Conservation (phyloP, 2,888 invertebrate species). For the Cephus nigrinus region DNA sequence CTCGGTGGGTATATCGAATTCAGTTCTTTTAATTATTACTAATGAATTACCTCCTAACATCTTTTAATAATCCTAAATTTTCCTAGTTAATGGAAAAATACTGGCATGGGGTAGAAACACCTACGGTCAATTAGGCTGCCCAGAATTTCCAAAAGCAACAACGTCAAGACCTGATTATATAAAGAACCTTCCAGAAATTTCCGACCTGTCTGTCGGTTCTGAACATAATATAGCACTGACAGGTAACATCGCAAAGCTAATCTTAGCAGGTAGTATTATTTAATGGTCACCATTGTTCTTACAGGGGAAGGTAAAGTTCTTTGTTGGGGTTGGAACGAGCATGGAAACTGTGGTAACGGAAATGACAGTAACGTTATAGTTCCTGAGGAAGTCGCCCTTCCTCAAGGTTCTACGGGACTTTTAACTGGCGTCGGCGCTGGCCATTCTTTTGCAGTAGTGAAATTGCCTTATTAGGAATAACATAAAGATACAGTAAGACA, state of each 20-base stretch:
- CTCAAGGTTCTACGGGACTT: slow-evolving; percentile 30
- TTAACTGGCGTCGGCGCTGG: slow-evolving; percentile 62
- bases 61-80: slow-evolving; percentile 9
- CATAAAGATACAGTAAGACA: not conserved
- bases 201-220: slow-evolving; percentile 77
- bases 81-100: slow-evolving; percentile 74
- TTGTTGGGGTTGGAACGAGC: slow-evolving; percentile 93
- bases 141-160: slow-evolving; percentile 52
- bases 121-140: slow-evolving; percentile 80
- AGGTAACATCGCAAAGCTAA: slow-evolving; percentile 38
- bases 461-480: not conserved
- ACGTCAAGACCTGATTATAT: slow-evolving; percentile 33
- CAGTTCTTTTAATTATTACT: not conserved
- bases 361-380: slow-evolving; percentile 64
- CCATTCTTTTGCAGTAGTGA: slow-evolving; percentile 61
- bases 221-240: slow-evolving; percentile 81
- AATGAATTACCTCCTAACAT: not conserved
- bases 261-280: not conserved
- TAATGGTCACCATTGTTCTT: not conserved
- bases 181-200: slow-evolving; percentile 66
- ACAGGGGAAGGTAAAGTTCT: slow-evolving; percentile 74
- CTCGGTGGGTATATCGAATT: not conserved
- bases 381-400: slow-evolving; percentile 62
- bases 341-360: slow-evolving; percentile 84
- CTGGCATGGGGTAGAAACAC: slow-evolving; percentile 84